Evolutionary conservation across 92 coral and sea anemone genomes (phyloP).

Genomic region (Pocillopora meandrina): DNA sequence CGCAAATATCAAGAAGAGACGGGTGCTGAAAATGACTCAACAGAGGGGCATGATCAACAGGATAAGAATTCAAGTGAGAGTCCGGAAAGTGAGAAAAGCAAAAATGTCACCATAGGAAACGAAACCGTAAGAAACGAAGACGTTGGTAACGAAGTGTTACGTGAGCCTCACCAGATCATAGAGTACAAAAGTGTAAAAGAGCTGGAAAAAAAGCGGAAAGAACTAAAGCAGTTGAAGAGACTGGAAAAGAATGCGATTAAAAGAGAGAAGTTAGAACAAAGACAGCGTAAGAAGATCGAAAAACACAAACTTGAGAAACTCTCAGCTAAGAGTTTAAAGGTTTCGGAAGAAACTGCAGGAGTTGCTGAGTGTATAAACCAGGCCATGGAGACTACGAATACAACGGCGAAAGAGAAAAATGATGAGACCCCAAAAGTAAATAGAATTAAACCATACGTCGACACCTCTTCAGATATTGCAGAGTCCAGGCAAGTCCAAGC

Average conservation of each 20-base stretch:
- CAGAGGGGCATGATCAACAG: background rate
- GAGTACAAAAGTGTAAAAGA: slow-evolving; percentile 1
- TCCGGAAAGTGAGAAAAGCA: background rate
- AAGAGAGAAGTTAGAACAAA: slow-evolving; percentile 18
- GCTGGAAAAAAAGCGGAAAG: slow-evolving; percentile 19
- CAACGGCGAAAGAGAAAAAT: background rate
- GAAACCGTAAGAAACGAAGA: background rate
- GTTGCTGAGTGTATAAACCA: background rate
- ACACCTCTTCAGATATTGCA: no score
- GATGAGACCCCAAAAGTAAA: background rate
- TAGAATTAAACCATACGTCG: background rate
- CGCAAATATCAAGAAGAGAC: background rate
- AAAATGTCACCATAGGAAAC: background rate
- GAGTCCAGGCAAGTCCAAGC: no score
- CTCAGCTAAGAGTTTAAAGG: background rate
- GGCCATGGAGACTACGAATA: background rate
- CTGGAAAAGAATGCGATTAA: slow-evolving; percentile 12
- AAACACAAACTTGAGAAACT: slow-evolving; percentile 15
- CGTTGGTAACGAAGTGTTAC: background rate
- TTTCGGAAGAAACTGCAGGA: background rate
- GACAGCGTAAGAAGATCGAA: slow-evolving; percentile 6
- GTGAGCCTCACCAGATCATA: background rate
- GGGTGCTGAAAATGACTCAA: background rate
- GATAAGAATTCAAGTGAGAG: background rate
- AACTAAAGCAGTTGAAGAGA: slow-evolving; percentile 14